These are phyloP conservation scores for Fregata magnificens DNA, from an alignment of 2,113 vertebrate species.

Conservation along the genomic window DNA sequence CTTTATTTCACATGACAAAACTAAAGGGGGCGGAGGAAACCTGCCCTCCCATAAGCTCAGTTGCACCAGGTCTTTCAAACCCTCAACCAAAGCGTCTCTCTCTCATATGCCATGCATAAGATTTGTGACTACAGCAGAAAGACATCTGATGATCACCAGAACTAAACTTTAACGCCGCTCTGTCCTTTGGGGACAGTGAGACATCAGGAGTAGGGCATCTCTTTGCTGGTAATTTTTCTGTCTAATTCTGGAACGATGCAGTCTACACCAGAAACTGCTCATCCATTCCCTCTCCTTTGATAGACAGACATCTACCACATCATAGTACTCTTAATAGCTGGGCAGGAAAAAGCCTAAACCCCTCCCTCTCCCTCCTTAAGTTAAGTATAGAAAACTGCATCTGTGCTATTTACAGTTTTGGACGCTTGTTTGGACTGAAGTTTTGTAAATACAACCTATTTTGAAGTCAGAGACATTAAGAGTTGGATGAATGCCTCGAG, in stretches of 20 bases:
- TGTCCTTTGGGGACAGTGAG: neutral
- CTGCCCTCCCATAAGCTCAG: neutral
- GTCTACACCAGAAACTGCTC: neutral
- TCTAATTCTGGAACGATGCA: neutral
- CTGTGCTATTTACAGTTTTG: neutral
- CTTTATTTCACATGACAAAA: neutral
- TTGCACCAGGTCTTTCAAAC: neutral
- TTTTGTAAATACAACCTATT: conserved; percentile 14
- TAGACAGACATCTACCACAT: neutral
- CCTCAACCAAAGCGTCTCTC: neutral
- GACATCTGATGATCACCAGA: neutral
- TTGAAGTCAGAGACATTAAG: neutral
- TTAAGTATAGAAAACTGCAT: conserved; percentile 4
- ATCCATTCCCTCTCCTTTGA: neutral
- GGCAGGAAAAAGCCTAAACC: neutral
- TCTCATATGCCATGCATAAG: neutral
- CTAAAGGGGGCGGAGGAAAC: neutral
- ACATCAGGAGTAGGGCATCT: neutral
- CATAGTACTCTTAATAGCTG: neutral
- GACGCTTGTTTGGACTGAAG: neutral
- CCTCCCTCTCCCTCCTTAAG: neutral
- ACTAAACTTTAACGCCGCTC: neutral
- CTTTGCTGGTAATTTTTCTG: neutral
- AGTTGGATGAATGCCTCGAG: neutral
- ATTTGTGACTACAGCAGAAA: neutral